phyloP scores from a whole-genome alignment of 2,113 vertebrate species.

The Ornithorhynchus anatinus region DNA sequence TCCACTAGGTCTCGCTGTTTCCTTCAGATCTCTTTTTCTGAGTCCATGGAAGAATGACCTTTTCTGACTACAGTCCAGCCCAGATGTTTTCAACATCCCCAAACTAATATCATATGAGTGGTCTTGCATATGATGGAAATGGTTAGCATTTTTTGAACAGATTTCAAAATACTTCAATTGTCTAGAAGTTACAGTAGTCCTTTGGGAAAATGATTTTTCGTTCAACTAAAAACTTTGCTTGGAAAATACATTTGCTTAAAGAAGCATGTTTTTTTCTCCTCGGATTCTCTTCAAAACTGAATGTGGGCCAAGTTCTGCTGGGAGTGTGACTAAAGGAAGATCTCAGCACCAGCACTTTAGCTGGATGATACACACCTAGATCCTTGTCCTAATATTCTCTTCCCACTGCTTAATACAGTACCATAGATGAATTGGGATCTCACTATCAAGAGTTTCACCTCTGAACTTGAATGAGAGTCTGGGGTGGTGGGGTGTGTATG shows the following conservation, averaged over 20 bases:
- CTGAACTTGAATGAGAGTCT: too few relatives aligned
- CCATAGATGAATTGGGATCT: too few relatives aligned
- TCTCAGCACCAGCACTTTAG: not conserved
- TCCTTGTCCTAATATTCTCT: too few relatives aligned
- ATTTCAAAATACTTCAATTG: not conserved
- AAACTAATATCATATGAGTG: not conserved
- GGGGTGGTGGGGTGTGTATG: too few relatives aligned
- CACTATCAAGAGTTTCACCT: too few relatives aligned
- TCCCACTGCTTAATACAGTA: too few relatives aligned
- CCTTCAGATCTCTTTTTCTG: constrained; percentile 41
- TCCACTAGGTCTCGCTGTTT: constrained; percentile 51
- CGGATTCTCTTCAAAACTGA: not conserved
- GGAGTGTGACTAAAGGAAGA: not conserved
- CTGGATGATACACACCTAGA: too few relatives aligned
- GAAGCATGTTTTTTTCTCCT: not conserved
- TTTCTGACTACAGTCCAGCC: not conserved
- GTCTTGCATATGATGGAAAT: not conserved
- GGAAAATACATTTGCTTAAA: not conserved
- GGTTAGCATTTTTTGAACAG: constrained; percentile 9
- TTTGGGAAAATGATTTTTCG: not conserved
- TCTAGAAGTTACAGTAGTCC: constrained; percentile 16
- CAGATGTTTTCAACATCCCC: not conserved
- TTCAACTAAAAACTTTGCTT: not conserved
- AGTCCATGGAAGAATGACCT: not conserved
- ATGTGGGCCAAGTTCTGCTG: not conserved